Percentiles rank a stretch among this genome's conserved stretches.
Evolutionary conservation across 1,140 invertebrate species (phyloP).

Genomic region (Philotrypesis tridentata): DNA sequence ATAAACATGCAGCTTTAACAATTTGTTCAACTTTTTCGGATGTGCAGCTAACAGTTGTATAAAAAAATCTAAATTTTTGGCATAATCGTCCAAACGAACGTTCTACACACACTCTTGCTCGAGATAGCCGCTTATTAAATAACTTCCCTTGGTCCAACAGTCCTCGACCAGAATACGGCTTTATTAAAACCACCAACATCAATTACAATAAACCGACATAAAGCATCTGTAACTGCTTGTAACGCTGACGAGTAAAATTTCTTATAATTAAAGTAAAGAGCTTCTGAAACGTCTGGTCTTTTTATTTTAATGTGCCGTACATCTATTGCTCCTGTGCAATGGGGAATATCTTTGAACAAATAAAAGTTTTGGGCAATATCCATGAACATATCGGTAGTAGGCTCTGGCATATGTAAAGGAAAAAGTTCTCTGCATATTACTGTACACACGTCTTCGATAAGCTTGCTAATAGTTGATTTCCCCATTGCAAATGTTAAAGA

Average conservation of each 20-base stretch:
- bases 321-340: conserved; percentile 65
- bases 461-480: background rate
- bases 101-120: no score
- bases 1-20: no score
- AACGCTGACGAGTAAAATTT: conserved; percentile 42
- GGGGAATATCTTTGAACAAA: conserved; percentile 48
- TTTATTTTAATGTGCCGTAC: conserved; percentile 47
- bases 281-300: conserved; percentile 49
- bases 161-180: no score
- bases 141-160: no score
- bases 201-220: background rate
- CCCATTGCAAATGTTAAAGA: background rate
- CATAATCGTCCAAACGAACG: no score
- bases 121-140: no score
- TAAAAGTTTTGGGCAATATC: background rate
- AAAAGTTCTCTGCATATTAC: background rate
- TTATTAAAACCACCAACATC: background rate
- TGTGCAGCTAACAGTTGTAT: no score
- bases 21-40: no score
- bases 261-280: conserved; percentile 57
- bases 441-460: background rate
- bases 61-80: no score
- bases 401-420: background rate
- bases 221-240: background rate
- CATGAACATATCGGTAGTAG: background rate